phyloP scores from a whole-genome alignment of 2,888 invertebrate genomes.

The Helleia helle region DNA sequence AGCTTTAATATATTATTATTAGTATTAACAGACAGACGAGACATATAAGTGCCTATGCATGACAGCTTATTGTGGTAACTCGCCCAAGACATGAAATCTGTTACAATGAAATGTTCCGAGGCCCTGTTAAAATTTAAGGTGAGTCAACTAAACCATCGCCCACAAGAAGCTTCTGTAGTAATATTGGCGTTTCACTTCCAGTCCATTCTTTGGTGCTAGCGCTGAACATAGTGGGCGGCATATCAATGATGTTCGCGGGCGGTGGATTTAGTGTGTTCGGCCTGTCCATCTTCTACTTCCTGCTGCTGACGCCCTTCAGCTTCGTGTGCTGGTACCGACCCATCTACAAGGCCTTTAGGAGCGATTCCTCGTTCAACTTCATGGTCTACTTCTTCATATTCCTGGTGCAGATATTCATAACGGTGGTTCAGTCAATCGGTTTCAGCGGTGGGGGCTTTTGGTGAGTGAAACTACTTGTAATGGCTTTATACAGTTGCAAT shows the following conservation, averaged over 20 bases:
- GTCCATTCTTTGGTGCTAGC: slow-evolving; percentile 91
- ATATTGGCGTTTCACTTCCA: slow-evolving; percentile 73
- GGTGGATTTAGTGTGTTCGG: slow-evolving; percentile 84
- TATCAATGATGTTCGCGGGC: slow-evolving; percentile 80
- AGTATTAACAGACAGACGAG: no score
- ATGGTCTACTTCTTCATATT: slow-evolving; percentile 99
- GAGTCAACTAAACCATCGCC: no score
- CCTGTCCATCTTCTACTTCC: slow-evolving; percentile 89
- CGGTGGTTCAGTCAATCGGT: slow-evolving; percentile 91
- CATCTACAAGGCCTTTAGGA: slow-evolving; percentile 98
- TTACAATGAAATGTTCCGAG: no score
- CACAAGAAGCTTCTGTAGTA: no score
- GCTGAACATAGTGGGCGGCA: slow-evolving; percentile 88
- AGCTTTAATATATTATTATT: no score
- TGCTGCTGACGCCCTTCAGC: slow-evolving; percentile 96
- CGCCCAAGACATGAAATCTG: no score
- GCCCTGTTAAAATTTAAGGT: no score
- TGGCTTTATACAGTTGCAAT: no score
- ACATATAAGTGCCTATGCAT: no score
- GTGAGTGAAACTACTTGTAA: slow-evolving; percentile 75
- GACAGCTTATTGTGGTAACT: no score
- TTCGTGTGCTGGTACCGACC: slow-evolving; percentile 99
- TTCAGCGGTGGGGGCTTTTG: slow-evolving; percentile 89
- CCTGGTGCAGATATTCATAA: slow-evolving; percentile 94
- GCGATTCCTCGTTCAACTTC: slow-evolving; percentile 99